Evolutionary conservation across 2,888 invertebrate genomes (phyloP).

Genomic region (Acrocera orbiculus): DNA sequence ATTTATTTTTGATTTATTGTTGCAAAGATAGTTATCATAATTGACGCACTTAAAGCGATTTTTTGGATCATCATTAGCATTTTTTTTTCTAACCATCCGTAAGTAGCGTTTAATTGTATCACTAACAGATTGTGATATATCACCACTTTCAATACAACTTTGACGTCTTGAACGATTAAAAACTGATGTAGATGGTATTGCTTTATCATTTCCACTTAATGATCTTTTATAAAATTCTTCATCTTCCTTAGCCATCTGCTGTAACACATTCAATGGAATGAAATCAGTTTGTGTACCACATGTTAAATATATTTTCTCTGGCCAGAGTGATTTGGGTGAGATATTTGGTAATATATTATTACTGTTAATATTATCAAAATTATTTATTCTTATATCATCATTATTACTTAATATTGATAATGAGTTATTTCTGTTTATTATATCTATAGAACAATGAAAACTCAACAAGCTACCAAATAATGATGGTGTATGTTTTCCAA

Average conservation of each 20-base stretch:
- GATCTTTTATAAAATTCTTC: constrained; percentile 17
- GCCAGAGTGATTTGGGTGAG: constrained; percentile 6
- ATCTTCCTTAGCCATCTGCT: constrained; percentile 21
- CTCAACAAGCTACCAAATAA: constrained; percentile 8
- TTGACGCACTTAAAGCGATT: constrained; percentile 76
- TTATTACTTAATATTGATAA: too few species aligned
- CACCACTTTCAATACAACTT: constrained; percentile 68
- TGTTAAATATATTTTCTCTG: constrained; percentile 13
- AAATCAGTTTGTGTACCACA: constrained; percentile 24
- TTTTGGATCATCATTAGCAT: constrained; percentile 53
- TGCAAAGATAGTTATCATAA: constrained; percentile 66
- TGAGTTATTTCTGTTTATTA: too few species aligned
- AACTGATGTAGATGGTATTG: constrained; percentile 14
- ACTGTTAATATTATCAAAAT: too few species aligned
- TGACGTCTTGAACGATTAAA: constrained; percentile 35
- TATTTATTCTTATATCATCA: too few species aligned
- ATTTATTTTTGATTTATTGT: constrained; percentile 62
- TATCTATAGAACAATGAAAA: too few species aligned
- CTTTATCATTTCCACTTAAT: constrained; percentile 4
- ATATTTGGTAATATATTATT: too few species aligned
- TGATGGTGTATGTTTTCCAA: constrained; percentile 20
- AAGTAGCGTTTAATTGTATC: constrained; percentile 74
- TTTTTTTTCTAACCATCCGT: constrained; percentile 75
- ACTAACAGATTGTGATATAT: constrained; percentile 70
- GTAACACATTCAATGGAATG: constrained; percentile 22